Evolutionary conservation across 2,113 vertebrate species (phyloP).

Genomic region (Pygathrix nemaeus): DNA sequence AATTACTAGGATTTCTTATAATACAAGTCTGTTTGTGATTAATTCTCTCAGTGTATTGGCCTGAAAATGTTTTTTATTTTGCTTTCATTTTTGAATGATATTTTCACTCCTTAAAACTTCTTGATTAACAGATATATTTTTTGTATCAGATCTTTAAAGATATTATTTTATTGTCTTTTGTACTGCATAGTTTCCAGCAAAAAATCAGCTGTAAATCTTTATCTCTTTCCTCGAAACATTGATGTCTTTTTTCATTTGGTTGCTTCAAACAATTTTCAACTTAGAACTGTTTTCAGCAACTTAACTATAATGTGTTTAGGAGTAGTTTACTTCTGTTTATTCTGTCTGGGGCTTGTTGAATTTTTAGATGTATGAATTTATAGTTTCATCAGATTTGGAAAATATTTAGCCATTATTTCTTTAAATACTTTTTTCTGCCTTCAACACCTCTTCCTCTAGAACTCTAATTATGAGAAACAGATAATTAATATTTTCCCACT

Average conservation of each 20-base stretch:
- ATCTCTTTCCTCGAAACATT: neutral
- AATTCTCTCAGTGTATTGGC: neutral
- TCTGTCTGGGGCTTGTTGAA: neutral
- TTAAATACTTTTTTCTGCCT: neutral
- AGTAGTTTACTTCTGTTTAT: neutral
- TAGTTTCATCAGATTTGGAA: neutral
- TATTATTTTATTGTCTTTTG: neutral
- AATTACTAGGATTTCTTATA: neutral
- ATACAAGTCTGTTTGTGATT: neutral
- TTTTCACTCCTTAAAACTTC: neutral
- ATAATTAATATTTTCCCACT: neutral
- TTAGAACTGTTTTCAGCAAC: neutral
- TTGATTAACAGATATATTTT: neutral
- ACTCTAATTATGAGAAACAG: neutral
- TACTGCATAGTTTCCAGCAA: neutral
- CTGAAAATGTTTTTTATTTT: neutral
- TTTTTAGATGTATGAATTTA: neutral
- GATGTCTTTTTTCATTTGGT: neutral
- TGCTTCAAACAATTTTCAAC: neutral
- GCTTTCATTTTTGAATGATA: neutral
- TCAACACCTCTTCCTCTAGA: neutral
- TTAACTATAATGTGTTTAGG: neutral
- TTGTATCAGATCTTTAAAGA: neutral
- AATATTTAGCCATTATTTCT: neutral
- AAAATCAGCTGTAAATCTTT: neutral